Conservation (phyloP, 2,888 invertebrate species). For the Ramazzottius varieornatus region DNA sequence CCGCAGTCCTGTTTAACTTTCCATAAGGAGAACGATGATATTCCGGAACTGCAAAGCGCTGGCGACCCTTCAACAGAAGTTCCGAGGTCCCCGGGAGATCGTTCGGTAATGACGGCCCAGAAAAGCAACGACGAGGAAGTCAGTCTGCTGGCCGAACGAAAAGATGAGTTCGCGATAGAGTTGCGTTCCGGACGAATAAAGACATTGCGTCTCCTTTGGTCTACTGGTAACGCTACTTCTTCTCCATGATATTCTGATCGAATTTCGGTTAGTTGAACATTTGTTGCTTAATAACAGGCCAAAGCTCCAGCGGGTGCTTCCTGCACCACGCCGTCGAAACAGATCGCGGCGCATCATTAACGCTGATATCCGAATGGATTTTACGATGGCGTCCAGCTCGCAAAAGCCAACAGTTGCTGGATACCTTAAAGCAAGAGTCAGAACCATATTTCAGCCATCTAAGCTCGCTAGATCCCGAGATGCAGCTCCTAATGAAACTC, state of each 20-base stretch:
- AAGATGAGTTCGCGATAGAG: background rate
- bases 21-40: no score
- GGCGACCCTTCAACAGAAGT: no score
- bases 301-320: background rate
- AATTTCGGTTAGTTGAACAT: background rate
- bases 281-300: background rate
- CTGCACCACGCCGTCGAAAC: background rate
- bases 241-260: background rate
- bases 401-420: conserved; percentile 11
- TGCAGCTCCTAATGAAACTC: background rate
- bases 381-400: conserved; percentile 16
- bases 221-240: background rate
- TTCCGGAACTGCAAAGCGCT: no score
- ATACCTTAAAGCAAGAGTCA: conserved; percentile 15
- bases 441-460: conserved; percentile 19
- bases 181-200: background rate
- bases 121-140: background rate
- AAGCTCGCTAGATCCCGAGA: conserved; percentile 1
- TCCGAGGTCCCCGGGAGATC: no score
- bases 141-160: background rate
- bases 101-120: no score
- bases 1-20: no score
- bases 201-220: background rate
- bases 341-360: conserved; percentile 21
- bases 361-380: conserved; percentile 48